Evolutionary conservation across 2,113 vertebrate species (phyloP).

Genomic region (Paradisaea rubra): DNA sequence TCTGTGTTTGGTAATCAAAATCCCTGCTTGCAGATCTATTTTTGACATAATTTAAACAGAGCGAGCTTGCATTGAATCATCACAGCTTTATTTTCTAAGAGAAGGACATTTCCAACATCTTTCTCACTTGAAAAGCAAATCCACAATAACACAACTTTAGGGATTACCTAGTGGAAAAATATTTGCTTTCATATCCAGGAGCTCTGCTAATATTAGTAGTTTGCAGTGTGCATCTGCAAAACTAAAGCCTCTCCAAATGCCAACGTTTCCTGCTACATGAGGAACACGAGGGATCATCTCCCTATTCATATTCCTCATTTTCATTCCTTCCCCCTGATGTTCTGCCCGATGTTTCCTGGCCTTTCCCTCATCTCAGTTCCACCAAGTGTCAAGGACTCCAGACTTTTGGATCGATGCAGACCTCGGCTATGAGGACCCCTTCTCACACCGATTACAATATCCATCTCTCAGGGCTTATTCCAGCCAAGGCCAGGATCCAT

Average conservation of each 20-base stretch:
- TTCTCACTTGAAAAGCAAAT: constrained; percentile 1
- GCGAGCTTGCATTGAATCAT: not conserved
- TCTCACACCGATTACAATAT: not conserved
- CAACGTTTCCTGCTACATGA: not conserved
- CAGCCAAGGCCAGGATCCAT: constrained; percentile 5
- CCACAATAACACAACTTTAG: not conserved
- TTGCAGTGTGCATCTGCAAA: not conserved
- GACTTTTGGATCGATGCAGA: not conserved
- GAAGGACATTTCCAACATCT: not conserved
- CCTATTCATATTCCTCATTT: not conserved
- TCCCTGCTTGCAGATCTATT: not conserved
- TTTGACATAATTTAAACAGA: constrained; percentile 33
- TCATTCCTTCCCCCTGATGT: not conserved
- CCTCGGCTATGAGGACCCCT: not conserved
- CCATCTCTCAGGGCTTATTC: not conserved
- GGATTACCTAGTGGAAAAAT: constrained; percentile 3
- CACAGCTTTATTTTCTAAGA: not conserved
- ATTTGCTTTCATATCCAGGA: not conserved
- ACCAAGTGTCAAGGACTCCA: not conserved
- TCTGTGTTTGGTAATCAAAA: not conserved
- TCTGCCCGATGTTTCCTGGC: not conserved
- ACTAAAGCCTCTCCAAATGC: not conserved
- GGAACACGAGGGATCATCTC: not conserved
- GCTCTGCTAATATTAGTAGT: not conserved
- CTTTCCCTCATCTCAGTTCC: not conserved